phyloP scores from a whole-genome alignment of 2,888 invertebrate genomes.

The Chrysotoxum bicinctum region DNA sequence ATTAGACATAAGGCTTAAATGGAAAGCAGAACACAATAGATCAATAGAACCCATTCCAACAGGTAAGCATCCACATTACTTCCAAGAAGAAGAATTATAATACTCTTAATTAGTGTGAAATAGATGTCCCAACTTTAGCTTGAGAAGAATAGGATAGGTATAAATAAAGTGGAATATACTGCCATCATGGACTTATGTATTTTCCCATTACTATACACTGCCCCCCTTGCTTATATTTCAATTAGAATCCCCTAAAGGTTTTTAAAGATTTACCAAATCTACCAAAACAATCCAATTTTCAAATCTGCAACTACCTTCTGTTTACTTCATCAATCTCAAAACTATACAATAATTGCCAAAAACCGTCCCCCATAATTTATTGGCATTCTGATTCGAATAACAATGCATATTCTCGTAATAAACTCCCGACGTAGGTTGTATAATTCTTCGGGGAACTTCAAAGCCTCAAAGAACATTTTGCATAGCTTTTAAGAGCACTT shows the following conservation, averaged over 20 bases:
- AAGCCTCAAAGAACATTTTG: conserved; percentile 42
- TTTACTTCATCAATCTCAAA: conserved; percentile 28
- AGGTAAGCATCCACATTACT: no score
- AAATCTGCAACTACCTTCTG: neutral
- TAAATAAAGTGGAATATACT: neutral
- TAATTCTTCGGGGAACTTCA: conserved; percentile 50
- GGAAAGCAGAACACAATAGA: no score
- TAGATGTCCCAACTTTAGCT: no score
- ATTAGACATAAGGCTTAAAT: no score
- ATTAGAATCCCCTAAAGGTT: conserved; percentile 14
- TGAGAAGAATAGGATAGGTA: no score
- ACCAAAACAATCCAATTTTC: conserved; percentile 3
- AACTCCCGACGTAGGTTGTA: conserved; percentile 24
- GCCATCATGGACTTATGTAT: neutral
- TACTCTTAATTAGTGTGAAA: no score
- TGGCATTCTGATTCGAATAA: conserved; percentile 55
- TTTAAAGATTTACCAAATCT: neutral
- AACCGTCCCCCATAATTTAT: conserved; percentile 57
- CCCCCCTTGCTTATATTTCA: neutral
- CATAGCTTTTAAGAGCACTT: conserved; percentile 61
- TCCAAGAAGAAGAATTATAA: no score
- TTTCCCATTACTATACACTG: neutral
- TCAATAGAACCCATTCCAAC: no score
- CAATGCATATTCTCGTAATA: conserved; percentile 24
- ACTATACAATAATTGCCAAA: conserved; percentile 16